Conservation (phyloP, 1,140 invertebrate species). For the Drosophila seguyi region DNA sequence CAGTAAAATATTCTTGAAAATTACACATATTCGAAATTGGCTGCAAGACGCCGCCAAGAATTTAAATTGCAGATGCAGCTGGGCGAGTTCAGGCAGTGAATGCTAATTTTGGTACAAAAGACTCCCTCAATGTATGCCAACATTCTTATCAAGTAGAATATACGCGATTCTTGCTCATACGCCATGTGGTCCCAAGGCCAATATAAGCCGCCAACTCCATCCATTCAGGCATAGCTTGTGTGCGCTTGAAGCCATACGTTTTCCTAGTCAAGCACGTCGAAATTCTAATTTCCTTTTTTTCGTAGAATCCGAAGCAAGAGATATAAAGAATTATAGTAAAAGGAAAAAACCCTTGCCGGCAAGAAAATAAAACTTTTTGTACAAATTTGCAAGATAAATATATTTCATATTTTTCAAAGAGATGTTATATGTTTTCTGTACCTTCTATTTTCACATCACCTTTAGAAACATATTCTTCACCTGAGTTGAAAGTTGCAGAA, state of each 20-base stretch:
- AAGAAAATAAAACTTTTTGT: no score
- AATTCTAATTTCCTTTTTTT: slow-evolving; percentile 68
- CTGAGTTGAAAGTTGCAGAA: neutral
- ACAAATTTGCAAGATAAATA: neutral
- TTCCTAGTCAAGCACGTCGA: slow-evolving; percentile 42
- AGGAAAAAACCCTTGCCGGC: neutral
- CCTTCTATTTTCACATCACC: neutral
- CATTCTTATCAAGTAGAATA: slow-evolving; percentile 45
- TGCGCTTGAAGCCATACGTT: slow-evolving; percentile 52
- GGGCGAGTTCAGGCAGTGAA: slow-evolving; percentile 13
- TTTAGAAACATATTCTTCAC: neutral
- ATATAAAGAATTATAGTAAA: neutral
- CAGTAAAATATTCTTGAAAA: slow-evolving; percentile 1
- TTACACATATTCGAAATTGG: neutral
- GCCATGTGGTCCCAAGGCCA: slow-evolving; percentile 51
- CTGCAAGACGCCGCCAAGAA: slow-evolving; percentile 16
- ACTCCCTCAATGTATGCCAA: slow-evolving; percentile 22
- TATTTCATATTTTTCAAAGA: neutral
- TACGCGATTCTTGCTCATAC: slow-evolving; percentile 44
- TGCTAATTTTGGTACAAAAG: slow-evolving; percentile 31
- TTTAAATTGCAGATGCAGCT: slow-evolving; percentile 36
- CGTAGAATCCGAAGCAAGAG: slow-evolving; percentile 3
- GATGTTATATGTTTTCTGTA: neutral
- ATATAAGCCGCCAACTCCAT: slow-evolving; percentile 2
- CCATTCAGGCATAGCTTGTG: slow-evolving; percentile 9